Base-by-base conservation (phyloP, 2,113 vertebrate species). In the Bolborhynchus lineola region DNA sequence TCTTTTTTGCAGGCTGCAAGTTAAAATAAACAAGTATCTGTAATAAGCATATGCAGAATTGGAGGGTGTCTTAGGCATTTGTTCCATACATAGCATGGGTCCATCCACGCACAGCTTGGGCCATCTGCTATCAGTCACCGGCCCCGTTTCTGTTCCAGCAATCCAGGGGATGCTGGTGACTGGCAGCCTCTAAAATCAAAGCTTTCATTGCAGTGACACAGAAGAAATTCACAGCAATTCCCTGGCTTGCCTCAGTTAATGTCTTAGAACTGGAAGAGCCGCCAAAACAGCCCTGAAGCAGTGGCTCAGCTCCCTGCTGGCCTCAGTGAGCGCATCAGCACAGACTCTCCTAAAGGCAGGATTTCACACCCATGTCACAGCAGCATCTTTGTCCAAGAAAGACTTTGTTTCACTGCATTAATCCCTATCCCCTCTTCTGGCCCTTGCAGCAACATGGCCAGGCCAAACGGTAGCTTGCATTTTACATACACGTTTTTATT, bases 1-100 rank as follows among this genome's bases (percentile, higher is more conserved):
- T 99, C 98, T 99, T 99, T 98, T 99, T 99, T 78, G 98, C 98
- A 2, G 99, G 99, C 99, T 99, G 97, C 67, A 97, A 77, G 84
- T 90, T 16, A 86, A 70, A 95, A 91, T 14, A 88, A 92, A 68
- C 2, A 2, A 81, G 6, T 25, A 50, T 49, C 28, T 72, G 53
- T 53, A 63, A 84, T 57, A 42, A 87, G 68, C 55, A 57, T 11
- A 47, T 52, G 50, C 41, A 68, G 86, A 79, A 89, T 0, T 14
- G 29, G 71, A 81, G 55, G 59, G 75, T 44, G 62, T 50, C 57
- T 76, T 50, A 39, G 49, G 41, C 20, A 50, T 59, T 86, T 80
- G 63, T 67, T 47, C 39, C 37, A 35, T 16, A 33, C 17, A 11
- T 7, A 46, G 80, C 3, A 2, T 4, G 39, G 80, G 41, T 71